Evolutionary conservation across 2,113 vertebrate genomes (phyloP), one percentile per base, ranked within the genome.

Genomic region (Enhydra lutris): DNA sequence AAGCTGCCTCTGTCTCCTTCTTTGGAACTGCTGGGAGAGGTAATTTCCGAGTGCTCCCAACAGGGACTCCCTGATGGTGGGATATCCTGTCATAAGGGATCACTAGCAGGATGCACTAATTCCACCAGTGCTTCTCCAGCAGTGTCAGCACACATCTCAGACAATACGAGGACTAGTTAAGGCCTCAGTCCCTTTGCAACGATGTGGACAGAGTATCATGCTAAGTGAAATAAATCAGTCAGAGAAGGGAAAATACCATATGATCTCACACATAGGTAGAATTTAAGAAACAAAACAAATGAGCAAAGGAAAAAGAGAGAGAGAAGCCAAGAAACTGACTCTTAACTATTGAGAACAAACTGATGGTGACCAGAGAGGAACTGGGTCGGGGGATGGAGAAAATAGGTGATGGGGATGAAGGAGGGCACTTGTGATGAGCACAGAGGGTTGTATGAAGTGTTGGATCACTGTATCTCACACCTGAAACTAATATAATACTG

Each of bases 131-230:
- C 36, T 20, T 23, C 39, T 57, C 1, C 12, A 61, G 20, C 12
- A 61, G 20, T 4, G 1, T 57, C 50, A 63, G 1, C 1, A 0
- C 18, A 18, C 2, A 21, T 34, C 39, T 1, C 79, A 57, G 1
- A 42, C 23, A 57, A 26, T 7, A 14, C 6, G 7, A 65, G 31
- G 31, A n/a, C 50, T 47, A 69, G 20, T 47, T 26, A 34, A 74
- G 63, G 34, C 55, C 63, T 90, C 55, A 18, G 47, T 50, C 45
- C 9, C 8, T 78, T 31, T 47, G 15, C 42, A 29, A 29, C 3
- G 14, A 78, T 3, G 4, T 78, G 42, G 42, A 47, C 17, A 26
- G 42, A 31, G 14, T 78, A 47, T 78, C 26, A 47, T 18, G 7
- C 74, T 31, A 45, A 31, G 26, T 31, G 26, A 47, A 47, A 31